Conservation (phyloP, 2,888 invertebrate species). For the Trissolcus brochymenae region DNA sequence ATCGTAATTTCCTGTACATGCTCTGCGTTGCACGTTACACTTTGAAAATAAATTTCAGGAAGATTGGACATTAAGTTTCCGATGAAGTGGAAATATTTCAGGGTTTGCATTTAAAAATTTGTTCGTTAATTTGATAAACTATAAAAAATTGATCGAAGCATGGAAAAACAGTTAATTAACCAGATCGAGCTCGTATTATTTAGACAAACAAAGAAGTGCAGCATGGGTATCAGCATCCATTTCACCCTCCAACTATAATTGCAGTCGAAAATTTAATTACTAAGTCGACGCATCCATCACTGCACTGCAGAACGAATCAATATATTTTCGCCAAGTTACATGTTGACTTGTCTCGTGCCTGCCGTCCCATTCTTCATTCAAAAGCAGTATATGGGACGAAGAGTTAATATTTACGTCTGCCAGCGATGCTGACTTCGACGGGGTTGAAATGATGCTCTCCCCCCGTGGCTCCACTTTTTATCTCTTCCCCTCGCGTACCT, state of each 20-base stretch:
- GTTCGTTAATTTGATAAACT: too few relatives aligned
- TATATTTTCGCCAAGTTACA: conserved; percentile 21
- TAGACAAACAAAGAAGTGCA: not conserved
- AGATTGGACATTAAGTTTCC: conserved; percentile 9
- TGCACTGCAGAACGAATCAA: conserved; percentile 23
- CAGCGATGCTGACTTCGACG: conserved; percentile 26
- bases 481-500: conserved; percentile 19
- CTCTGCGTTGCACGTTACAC: conserved; percentile 14
- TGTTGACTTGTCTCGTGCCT: conserved; percentile 29
- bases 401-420: conserved; percentile 51
- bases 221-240: not conserved
- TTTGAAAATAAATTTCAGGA: conserved; percentile 18
- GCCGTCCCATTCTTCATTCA: conserved; percentile 32
- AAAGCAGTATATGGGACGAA: conserved; percentile 45
- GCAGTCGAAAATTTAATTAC: conserved; percentile 20
- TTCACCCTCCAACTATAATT: not conserved
- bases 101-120: too few relatives aligned
- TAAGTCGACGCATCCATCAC: conserved; percentile 1
- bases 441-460: conserved; percentile 43
- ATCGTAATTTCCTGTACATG: conserved; percentile 22
- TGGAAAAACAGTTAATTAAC: too few relatives aligned
- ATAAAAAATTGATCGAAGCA: too few relatives aligned
- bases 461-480: conserved; percentile 16
- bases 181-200: too few relatives aligned
- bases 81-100: too few relatives aligned